Conservation (phyloP, 2,113 vertebrate species). For the Brienomyrus brachyistius region DNA sequence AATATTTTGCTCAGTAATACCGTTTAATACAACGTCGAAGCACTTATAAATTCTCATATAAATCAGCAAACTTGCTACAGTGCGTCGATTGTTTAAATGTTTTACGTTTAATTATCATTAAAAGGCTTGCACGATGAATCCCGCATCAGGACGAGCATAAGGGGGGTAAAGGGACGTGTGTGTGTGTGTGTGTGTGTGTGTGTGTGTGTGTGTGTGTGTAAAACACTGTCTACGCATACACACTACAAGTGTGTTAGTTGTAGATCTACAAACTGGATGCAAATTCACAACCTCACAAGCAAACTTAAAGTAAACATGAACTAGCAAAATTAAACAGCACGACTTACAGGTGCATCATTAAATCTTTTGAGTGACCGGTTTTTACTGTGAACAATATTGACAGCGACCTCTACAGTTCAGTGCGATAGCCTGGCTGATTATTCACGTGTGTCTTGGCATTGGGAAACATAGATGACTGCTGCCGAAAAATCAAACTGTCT, state of each 20-base stretch:
- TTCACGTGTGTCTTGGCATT: not conserved
- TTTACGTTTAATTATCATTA: not conserved
- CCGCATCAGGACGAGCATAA: not conserved
- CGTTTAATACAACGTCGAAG: not conserved
- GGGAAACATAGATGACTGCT: not conserved
- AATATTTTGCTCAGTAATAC: not conserved
- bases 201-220: not conserved
- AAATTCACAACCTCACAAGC: constrained; percentile 7
- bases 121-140: not conserved
- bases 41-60: not conserved
- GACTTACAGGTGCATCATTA: not conserved
- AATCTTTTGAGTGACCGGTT: not conserved
- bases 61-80: not conserved
- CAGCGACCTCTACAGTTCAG: constrained; percentile 9
- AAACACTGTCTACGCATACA: not conserved
- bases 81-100: not conserved
- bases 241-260: not conserved
- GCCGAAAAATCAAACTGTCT: constrained; percentile 11
- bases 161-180: not conserved
- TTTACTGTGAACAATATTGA: not conserved
- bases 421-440: constrained; percentile 3
- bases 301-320: not conserved
- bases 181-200: no score
- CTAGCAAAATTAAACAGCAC: no score
- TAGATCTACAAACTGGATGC: constrained; percentile 34